Percentiles rank a stretch among this genome's conserved stretches.
phyloP scores from a whole-genome alignment of 2,888 invertebrate genomes.

The Cantharis nigra region DNA sequence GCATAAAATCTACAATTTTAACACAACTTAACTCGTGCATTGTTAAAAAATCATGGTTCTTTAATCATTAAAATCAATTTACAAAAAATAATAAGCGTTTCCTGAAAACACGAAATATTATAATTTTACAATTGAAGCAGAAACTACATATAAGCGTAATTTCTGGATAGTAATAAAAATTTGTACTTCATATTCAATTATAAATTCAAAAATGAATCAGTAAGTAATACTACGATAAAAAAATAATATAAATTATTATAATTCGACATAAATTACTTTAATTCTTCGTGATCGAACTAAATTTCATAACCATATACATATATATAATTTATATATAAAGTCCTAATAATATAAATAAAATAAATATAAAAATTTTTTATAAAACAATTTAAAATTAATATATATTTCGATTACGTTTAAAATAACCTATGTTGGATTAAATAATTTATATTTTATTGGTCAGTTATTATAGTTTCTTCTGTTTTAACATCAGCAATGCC shows the following conservation, averaged over 20 bases:
- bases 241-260: background rate
- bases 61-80: background rate
- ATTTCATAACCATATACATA: background rate
- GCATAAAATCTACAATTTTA: background rate
- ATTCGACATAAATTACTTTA: background rate
- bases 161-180: background rate
- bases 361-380: background rate
- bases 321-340: background rate
- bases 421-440: background rate
- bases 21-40: background rate
- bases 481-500: slow-evolving; percentile 71
- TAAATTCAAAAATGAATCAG: background rate
- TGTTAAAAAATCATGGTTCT: background rate
- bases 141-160: background rate
- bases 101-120: background rate
- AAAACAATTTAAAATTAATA: background rate
- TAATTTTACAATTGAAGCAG: background rate
- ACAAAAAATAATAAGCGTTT: background rate
- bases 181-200: background rate
- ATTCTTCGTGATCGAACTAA: background rate
- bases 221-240: background rate
- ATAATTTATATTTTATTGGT: slow-evolving; percentile 44
- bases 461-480: slow-evolving; percentile 66
- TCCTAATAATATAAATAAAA: background rate
- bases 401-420: background rate